These are phyloP conservation scores for Leptopilina myrica DNA, from an alignment of 2,888 invertebrate species.

Conservation along the genomic window DNA sequence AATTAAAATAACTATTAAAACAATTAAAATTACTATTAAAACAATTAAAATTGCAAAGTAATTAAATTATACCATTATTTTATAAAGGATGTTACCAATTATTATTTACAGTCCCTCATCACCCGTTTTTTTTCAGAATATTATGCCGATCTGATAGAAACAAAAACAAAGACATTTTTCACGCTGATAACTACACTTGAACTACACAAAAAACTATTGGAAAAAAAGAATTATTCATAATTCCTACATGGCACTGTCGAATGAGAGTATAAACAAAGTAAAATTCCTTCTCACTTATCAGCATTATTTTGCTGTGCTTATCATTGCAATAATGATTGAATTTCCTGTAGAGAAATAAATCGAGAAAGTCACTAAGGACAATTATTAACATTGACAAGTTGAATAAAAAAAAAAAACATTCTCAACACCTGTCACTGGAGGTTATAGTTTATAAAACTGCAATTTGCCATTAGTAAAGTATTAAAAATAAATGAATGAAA, in stretches of 20 bases:
- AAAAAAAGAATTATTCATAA: neutral
- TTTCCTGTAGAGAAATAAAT: neutral
- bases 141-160: neutral
- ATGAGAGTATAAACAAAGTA: constrained; percentile 18
- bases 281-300: constrained; percentile 14
- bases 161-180: neutral
- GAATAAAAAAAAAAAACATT: constrained; percentile 20
- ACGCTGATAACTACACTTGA: neutral
- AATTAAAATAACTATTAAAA: no score
- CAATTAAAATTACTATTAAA: no score
- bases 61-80: neutral
- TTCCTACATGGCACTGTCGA: neutral
- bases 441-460: neutral
- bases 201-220: neutral
- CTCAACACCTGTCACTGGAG: neutral
- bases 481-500: neutral
- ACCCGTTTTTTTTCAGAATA: neutral
- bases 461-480: constrained; percentile 9
- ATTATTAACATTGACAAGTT: neutral
- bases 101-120: neutral
- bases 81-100: neutral
- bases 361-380: neutral
- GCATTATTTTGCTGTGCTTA: constrained; percentile 29
- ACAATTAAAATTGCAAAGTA: no score
- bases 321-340: constrained; percentile 32